phyloP scores from a whole-genome alignment of 2,797 vertebrate species.

The Acestrorhynchus altus region DNA sequence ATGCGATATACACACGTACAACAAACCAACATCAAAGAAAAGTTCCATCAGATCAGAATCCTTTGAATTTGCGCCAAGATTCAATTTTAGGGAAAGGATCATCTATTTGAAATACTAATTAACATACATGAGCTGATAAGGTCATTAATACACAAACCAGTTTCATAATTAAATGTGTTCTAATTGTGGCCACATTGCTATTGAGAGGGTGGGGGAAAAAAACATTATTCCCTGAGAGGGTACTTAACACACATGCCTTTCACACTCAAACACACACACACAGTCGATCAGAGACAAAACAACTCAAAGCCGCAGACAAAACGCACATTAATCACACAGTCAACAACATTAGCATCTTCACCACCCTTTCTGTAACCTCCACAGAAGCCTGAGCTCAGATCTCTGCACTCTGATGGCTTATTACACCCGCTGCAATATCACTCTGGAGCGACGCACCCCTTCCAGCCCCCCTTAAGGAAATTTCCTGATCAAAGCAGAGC shows the following conservation, averaged over 20 bases:
- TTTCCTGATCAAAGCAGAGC: constrained; percentile 78
- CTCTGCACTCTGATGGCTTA: constrained; percentile 70
- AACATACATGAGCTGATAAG: constrained; percentile 60
- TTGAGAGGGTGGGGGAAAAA: constrained; percentile 38
- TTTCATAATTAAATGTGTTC: constrained; percentile 67
- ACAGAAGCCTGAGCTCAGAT: constrained; percentile 69
- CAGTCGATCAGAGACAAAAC: constrained; percentile 47
- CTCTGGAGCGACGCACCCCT: constrained; percentile 63
- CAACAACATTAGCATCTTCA: constrained; percentile 78
- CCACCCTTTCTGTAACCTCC: constrained; percentile 63
- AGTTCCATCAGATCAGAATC: constrained; percentile 53
- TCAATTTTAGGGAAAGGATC: constrained; percentile 41
- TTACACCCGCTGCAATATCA: constrained; percentile 61
- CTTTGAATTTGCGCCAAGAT: constrained; percentile 59
- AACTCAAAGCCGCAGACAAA: constrained; percentile 62
- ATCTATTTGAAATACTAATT: constrained; percentile 67
- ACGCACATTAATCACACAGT: constrained; percentile 71
- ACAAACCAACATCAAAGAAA: constrained; percentile 71
- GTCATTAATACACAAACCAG: constrained; percentile 60
- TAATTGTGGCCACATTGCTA: constrained; percentile 63
- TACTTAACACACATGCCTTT: constrained; percentile 41
- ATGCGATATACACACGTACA: constrained; percentile 47
- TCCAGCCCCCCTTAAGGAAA: constrained; percentile 24
- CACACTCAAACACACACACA: neutral
- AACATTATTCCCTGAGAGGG: constrained; percentile 40